Base-by-base conservation (phyloP, 2,888 invertebrate species). In the Oscheius sp. region DNA sequence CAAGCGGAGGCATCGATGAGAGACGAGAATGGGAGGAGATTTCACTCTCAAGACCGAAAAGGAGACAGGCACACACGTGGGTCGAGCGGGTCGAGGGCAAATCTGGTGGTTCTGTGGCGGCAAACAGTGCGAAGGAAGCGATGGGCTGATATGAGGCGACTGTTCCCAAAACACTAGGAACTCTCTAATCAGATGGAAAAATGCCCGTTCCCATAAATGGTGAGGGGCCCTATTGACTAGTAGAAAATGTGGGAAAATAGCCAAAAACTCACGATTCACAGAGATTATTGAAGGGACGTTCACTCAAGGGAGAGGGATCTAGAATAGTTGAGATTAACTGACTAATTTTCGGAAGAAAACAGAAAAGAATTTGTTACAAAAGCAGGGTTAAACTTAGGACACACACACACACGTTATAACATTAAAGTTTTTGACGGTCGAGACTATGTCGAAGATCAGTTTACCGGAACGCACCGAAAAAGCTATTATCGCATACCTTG, bases 111-210 rank as follows among this genome's bases (percentile, higher is more conserved):
- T 66, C 66, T 66, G 66, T 66, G 66, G 52, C 52, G 49, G 66
- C 66, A 66, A 66, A 66, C 52, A 66, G 52, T 49, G 66, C 52
- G 52, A 66, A 66, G 66, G 66, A 66, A 66, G 52, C 29, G 66
- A 66, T 66, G 66, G 66, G 25, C 66, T 66, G 66, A 66, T 66
- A 66, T 66, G 66, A 66, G 66, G 66, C 66, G 66, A 66, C 66
- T 52, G 66, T 66, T 66, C 66, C 3, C 52, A 66, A 66, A 66
- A 52, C 66, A 52, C 27, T 46, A 61, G 18, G 21, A 35, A 35
- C 35, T n/a, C 55, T 25, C 41, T 61, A 61, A 45, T 58, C 27
- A 27, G 35, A 35, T 58, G 21, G 29, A 58, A 58, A 58, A 58
- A n/a, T 43, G 43, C 6, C 9, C 6, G 55, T 23, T 35, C 35